These are phyloP conservation scores for Anarsia innoxiella DNA, from an alignment of 2,888 invertebrate species.

Conservation along the genomic window DNA sequence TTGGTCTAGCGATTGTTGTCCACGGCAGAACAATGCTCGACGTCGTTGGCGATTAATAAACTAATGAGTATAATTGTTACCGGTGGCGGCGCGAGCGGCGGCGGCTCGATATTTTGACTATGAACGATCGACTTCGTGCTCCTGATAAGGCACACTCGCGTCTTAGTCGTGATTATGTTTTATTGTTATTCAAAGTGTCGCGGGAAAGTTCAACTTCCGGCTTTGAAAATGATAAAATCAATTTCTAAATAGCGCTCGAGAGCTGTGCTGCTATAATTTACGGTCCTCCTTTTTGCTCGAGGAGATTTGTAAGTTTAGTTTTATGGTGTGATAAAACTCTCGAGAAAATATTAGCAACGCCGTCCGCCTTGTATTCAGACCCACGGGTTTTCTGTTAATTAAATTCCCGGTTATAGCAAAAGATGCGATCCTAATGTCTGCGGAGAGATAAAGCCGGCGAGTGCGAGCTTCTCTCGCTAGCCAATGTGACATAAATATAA, in stretches of 20 bases:
- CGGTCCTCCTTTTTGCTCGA: no score
- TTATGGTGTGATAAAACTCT: no score
- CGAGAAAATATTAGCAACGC: no score
- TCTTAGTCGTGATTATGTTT: slow-evolving; percentile 36
- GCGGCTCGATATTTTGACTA: slow-evolving; percentile 67
- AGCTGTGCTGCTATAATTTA: no score
- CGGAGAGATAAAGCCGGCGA: no score
- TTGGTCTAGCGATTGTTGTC: slow-evolving; percentile 71
- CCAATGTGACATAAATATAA: slow-evolving; percentile 57
- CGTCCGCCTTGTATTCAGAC: no score
- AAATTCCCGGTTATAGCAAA: no score
- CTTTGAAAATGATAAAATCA: slow-evolving; percentile 33
- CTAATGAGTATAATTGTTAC: slow-evolving; percentile 60
- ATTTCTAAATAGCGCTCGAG: no score
- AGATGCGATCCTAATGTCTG: no score
- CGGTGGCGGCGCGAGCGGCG: slow-evolving; percentile 30
- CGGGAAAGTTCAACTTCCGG: slow-evolving; percentile 48
- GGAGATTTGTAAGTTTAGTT: no score
- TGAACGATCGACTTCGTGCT: slow-evolving; percentile 58
- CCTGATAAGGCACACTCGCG: slow-evolving; percentile 58
- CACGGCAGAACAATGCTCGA: slow-evolving; percentile 58
- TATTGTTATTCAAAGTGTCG: slow-evolving; percentile 52
- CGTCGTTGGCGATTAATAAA: slow-evolving; percentile 58
- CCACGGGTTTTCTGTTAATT: no score
- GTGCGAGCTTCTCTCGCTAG: slow-evolving; percentile 32